Evolutionary conservation across 2,113 vertebrate genomes (phyloP).

Genomic region (Pterocles burchelli): DNA sequence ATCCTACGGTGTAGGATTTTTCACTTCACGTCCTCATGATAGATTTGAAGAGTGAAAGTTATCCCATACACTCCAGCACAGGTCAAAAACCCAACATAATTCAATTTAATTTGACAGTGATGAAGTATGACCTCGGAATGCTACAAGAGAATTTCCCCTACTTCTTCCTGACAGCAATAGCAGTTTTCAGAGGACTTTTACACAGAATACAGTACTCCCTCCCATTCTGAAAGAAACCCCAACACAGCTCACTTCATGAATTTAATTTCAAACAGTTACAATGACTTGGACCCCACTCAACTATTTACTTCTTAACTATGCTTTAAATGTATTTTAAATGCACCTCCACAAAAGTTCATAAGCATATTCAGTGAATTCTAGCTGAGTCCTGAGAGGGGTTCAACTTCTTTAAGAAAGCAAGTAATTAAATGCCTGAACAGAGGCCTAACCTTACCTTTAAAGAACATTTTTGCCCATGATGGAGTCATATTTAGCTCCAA

Average conservation of each 20-base stretch:
- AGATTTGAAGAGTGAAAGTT: neutral
- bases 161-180: neutral
- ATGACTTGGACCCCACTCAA: neutral
- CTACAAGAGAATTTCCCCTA: neutral
- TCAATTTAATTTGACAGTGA: neutral
- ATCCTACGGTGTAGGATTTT: neutral
- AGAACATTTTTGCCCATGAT: neutral
- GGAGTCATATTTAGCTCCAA: neutral
- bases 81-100: neutral
- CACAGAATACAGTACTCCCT: neutral
- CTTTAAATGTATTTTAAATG: neutral
- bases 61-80: neutral
- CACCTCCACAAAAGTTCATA: neutral
- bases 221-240: neutral
- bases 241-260: neutral
- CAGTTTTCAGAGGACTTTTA: neutral
- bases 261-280: neutral
- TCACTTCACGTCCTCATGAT: neutral
- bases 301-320: neutral
- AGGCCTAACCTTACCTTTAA: neutral
- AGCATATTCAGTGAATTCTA: neutral
- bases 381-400: neutral
- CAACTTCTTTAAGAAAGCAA: neutral
- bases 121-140: neutral
- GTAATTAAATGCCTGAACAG: neutral